These are phyloP conservation scores for Drosophila nigrodunni DNA, from an alignment of 1,140 invertebrate species.

Conservation along the genomic window DNA sequence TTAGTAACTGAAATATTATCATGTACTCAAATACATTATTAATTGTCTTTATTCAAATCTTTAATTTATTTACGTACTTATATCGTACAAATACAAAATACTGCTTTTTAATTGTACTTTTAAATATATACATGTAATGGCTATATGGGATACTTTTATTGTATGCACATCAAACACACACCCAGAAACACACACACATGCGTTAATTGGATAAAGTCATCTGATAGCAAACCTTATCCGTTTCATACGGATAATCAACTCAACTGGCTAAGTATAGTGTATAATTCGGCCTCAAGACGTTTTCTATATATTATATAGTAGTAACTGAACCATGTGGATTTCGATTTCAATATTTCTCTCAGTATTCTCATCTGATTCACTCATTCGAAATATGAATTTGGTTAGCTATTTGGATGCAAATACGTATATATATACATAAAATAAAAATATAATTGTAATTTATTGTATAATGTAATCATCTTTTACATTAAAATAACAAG, in stretches of 20 bases:
- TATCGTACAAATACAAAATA: conserved; percentile 57
- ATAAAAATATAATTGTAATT: conserved; percentile 42
- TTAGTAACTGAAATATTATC: conserved; percentile 67
- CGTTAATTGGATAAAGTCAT: neutral
- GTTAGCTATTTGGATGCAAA: conserved; percentile 58
- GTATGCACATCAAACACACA: conserved; percentile 33
- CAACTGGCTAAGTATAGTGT: conserved; percentile 31
- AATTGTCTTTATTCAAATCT: conserved; percentile 45
- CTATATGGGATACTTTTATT: conserved; percentile 66
- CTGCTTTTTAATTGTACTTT: conserved; percentile 57
- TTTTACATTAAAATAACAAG: conserved; percentile 39
- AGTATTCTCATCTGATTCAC: conserved; percentile 11
- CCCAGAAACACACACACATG: neutral
- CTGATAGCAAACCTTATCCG: conserved; percentile 1
- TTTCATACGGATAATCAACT: neutral
- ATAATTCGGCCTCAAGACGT: neutral
- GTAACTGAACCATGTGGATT: conserved; percentile 8
- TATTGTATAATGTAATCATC: conserved; percentile 62
- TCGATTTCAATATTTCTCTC: conserved; percentile 22
- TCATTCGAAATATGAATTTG: conserved; percentile 50
- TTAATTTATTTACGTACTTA: conserved; percentile 55
- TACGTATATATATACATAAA: conserved; percentile 38
- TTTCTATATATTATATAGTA: neutral
- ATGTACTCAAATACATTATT: conserved; percentile 69
- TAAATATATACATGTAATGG: conserved; percentile 58